Evolutionary conservation across 2,797 vertebrate species (phyloP).

Genomic region (Sternarchorhynchus goeldii): DNA sequence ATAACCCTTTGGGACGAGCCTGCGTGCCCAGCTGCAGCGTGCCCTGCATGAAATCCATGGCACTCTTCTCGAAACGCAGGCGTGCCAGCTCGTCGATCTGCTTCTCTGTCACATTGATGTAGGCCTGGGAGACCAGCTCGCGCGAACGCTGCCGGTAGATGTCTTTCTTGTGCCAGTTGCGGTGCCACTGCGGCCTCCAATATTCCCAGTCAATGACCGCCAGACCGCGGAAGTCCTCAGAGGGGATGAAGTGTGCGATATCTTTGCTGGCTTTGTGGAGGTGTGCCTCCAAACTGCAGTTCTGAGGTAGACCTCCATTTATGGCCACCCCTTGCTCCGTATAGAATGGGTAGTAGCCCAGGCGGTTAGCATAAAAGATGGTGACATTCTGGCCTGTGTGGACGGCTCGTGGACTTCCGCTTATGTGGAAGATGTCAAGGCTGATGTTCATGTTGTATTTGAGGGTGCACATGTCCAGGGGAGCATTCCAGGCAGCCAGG

Average conservation of each 20-base stretch:
- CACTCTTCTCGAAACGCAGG: slow-evolving; percentile 78
- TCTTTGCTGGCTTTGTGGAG: slow-evolving; percentile 74
- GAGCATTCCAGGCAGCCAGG: slow-evolving; percentile 80
- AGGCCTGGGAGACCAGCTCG: slow-evolving; percentile 69
- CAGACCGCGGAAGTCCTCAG: slow-evolving; percentile 76
- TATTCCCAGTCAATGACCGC: slow-evolving; percentile 81
- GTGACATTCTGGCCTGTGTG: slow-evolving; percentile 82
- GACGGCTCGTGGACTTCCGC: slow-evolving; percentile 74
- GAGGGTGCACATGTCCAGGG: slow-evolving; percentile 74
- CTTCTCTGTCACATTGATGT: slow-evolving; percentile 71
- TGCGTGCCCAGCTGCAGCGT: slow-evolving; percentile 77
- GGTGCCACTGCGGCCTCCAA: slow-evolving; percentile 79
- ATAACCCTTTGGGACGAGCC: slow-evolving; percentile 75
- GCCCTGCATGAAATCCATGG: slow-evolving; percentile 79
- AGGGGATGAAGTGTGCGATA: slow-evolving; percentile 77
- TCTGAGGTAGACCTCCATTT: slow-evolving; percentile 79
- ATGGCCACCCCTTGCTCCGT: slow-evolving; percentile 67
- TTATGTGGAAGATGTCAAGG: slow-evolving; percentile 75
- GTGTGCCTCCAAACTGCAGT: slow-evolving; percentile 78
- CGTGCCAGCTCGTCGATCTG: slow-evolving; percentile 74
- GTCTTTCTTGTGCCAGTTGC: slow-evolving; percentile 79
- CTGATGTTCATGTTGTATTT: slow-evolving; percentile 75
- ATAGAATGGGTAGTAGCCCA: slow-evolving; percentile 82
- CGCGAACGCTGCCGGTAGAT: slow-evolving; percentile 74
- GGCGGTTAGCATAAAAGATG: slow-evolving; percentile 83